Conservation (phyloP, 2,888 invertebrate species). For the Pyrochroa serraticornis region DNA sequence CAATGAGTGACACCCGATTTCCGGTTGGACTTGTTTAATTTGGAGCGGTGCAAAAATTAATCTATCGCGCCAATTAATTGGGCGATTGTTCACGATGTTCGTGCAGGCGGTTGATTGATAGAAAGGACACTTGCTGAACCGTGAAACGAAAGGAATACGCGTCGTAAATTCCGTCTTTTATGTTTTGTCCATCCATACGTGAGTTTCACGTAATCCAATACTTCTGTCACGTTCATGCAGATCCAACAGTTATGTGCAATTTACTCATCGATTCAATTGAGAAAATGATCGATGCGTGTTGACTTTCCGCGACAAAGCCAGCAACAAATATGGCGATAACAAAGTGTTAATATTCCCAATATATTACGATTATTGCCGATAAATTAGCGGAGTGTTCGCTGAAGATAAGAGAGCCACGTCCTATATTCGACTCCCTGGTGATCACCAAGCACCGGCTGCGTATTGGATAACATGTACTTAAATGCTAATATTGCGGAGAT, state of each 20-base stretch:
- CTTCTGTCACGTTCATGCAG: conserved; percentile 26
- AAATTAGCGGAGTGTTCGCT: conserved; percentile 4
- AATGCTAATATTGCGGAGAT: conserved; percentile 8
- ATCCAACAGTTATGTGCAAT: conserved; percentile 23
- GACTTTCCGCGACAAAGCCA: no score
- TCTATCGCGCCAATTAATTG: no score
- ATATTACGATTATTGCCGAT: conserved; percentile 4
- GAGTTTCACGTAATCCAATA: conserved; percentile 22
- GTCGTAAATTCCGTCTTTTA: conserved; percentile 26
- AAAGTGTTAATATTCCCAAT: not conserved
- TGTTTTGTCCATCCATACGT: conserved; percentile 21
- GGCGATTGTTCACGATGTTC: conserved; percentile 12
- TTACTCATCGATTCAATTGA: no score
- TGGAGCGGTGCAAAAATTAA: no score
- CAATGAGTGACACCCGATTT: no score
- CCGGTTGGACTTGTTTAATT: no score
- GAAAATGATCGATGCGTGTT: no score
- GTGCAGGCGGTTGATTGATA: conserved; percentile 21
- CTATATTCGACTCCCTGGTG: conserved; percentile 1
- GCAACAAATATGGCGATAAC: no score
- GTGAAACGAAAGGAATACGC: conserved; percentile 24
- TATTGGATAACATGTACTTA: conserved; percentile 6
- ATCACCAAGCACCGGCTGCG: not conserved
- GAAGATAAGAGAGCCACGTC: conserved; percentile 9
- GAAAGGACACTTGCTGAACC: conserved; percentile 24